These are phyloP conservation scores for Drosophila siamana DNA, from an alignment of 2,888 invertebrate species.

Conservation along the genomic window DNA sequence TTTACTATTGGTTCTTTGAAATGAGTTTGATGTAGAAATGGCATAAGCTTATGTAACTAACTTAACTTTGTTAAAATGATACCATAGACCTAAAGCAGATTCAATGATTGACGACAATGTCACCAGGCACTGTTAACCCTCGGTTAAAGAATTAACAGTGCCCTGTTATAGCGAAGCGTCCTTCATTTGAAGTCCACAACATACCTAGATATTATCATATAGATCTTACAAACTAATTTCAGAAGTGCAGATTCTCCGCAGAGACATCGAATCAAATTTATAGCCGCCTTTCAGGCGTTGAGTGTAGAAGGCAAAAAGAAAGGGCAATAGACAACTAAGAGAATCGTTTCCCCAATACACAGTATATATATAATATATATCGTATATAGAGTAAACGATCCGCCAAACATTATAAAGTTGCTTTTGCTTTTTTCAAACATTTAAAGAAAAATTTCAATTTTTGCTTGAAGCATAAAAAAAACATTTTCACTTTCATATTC, in stretches of 20 bases:
- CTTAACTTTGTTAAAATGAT: slow-evolving; percentile 49
- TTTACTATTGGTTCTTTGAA: slow-evolving; percentile 42
- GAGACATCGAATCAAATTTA: slow-evolving; percentile 5
- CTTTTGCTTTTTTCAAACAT: slow-evolving; percentile 3
- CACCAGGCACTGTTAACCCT: slow-evolving; percentile 7
- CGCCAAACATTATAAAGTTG: slow-evolving; percentile 3
- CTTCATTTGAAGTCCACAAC: background rate
- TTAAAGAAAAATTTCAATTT: slow-evolving; percentile 20
- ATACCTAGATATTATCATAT: slow-evolving; percentile 15
- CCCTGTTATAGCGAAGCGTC: background rate
- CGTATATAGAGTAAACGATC: slow-evolving; percentile 8
- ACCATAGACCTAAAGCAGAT: slow-evolving; percentile 4
- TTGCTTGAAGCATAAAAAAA: slow-evolving; percentile 15
- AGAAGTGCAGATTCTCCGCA: background rate
- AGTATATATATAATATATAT: too few species aligned
- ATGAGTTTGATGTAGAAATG: slow-evolving; percentile 59
- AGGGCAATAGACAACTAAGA: slow-evolving; percentile 10
- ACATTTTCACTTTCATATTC: slow-evolving; percentile 1
- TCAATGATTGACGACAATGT: slow-evolving; percentile 4
- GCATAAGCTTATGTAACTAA: slow-evolving; percentile 44
- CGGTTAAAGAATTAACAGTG: slow-evolving; percentile 7
- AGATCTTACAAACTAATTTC: slow-evolving; percentile 22
- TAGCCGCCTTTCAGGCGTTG: slow-evolving; percentile 27
- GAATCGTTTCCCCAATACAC: slow-evolving; percentile 7
- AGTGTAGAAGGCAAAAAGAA: slow-evolving; percentile 6